Conservation (phyloP, 2,888 invertebrate genomes). For the Frankliniella fusca region DNA sequence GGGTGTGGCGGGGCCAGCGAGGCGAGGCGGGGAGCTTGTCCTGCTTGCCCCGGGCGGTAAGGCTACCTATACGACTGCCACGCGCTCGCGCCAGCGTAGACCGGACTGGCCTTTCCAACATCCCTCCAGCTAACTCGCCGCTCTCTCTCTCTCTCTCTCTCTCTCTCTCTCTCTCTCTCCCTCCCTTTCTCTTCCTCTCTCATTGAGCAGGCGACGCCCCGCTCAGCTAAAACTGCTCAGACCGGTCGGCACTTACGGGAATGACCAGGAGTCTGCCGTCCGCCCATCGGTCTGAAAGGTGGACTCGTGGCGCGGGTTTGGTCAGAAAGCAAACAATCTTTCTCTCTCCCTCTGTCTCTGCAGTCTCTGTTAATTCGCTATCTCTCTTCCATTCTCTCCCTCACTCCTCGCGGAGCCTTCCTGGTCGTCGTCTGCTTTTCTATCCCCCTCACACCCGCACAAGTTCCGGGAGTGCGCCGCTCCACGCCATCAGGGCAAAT, state of each 20-base stretch:
- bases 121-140: background rate
- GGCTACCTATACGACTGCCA: too few relatives aligned
- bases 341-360: background rate
- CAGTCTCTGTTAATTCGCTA: background rate
- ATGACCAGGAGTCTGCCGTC: background rate
- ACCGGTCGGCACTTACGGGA: background rate
- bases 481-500: too few relatives aligned
- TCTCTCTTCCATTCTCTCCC: background rate
- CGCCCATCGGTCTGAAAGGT: background rate
- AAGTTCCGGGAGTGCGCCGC: too few relatives aligned
- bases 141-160: background rate
- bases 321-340: background rate
- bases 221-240: background rate
- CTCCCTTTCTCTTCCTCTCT: background rate
- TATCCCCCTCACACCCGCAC: too few relatives aligned
- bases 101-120: background rate
- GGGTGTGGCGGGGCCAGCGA: background rate
- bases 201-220: background rate
- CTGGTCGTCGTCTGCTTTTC: too few relatives aligned
- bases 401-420: background rate
- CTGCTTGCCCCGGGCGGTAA: too few relatives aligned
- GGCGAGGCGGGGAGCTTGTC: background rate
- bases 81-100: background rate
- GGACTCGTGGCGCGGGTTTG: background rate
- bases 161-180: background rate